Evolutionary conservation across 2,113 vertebrate genomes (phyloP), one percentile per base, ranked within the genome.

Genomic region (Rhegmatorhina hoffmannsi): DNA sequence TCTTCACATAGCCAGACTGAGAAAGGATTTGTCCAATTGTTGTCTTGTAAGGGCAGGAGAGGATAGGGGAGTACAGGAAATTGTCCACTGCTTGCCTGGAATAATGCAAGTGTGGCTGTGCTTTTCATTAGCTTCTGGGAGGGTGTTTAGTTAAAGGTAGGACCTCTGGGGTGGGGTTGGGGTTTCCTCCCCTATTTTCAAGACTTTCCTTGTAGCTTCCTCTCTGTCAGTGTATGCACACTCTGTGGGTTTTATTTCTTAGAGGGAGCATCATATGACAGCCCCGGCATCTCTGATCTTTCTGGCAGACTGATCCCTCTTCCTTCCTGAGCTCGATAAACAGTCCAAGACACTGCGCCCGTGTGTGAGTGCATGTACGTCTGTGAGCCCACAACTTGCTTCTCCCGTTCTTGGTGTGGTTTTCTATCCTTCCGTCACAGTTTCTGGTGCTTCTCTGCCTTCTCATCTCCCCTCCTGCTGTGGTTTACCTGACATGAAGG

Each of bases 251-350:
- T 96, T 97, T 97, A 58, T 95, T 96, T 96, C 94, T 92, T 91
- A 91, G 84, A 79, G 66, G 81, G 60, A 93, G 73, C 6, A 23
- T 96, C 95, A 92, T 93, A 91, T 91, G 94, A 97, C 78, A 87
- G 84, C 84, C 66, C 26, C 85, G 93, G 40, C 93, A 93, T 86
- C 92, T 95, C 92, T 93, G 94, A 97, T 97, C 95, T 95, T 83
- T 91, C 86, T 95, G 90, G 90, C 94, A 92, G 90, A 64, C 92
- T 36, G 38, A 92, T 85, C 80, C 78, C 73, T 90, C 95, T 97
- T 97, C 96, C 96, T 97, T 97, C 97, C 96, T 96, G 93, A 96
- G 90, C 72, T 46, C 80, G 92, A 96, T 93, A 97, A 97, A 93
- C 91, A 96, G 90, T 89, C 84, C 76, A 89, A 93, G 85, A 83